These are phyloP conservation scores for Glaucomys volans DNA, from an alignment of 2,113 vertebrate genomes.

Conservation along the genomic window DNA sequence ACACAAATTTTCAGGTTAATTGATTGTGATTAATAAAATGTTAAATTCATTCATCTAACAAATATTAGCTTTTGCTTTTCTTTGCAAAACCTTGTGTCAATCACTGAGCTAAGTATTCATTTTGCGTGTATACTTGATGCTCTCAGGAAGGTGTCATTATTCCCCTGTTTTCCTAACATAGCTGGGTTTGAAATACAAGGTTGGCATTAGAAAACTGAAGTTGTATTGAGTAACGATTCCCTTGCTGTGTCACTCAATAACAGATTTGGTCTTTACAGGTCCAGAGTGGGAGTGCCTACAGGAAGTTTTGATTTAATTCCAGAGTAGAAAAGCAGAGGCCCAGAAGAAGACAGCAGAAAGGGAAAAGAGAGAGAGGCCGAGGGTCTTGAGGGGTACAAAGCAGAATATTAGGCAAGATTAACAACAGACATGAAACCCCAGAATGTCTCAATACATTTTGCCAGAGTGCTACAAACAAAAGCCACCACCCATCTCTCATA, in stretches of 20 bases:
- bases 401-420: background rate
- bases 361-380: background rate
- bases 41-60: background rate
- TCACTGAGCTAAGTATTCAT: background rate
- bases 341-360: background rate
- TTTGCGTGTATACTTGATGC: background rate
- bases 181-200: background rate
- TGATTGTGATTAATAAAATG: background rate
- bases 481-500: background rate
- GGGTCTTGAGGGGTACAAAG: background rate
- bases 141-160: background rate
- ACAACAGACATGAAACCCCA: background rate
- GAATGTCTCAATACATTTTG: background rate
- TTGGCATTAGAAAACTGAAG: background rate
- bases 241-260: background rate
- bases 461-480: background rate
- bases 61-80: conserved; percentile 11
- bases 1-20: background rate
- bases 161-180: background rate
- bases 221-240: background rate
- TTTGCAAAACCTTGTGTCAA: background rate
- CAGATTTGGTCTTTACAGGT: background rate
- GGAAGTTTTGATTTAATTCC: background rate
- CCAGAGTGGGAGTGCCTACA: fast-evolving
- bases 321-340: background rate